Percentiles rank a stretch among this genome's conserved stretches.
Conservation (phyloP, 2,888 invertebrate genomes). For the Unio pictorum region DNA sequence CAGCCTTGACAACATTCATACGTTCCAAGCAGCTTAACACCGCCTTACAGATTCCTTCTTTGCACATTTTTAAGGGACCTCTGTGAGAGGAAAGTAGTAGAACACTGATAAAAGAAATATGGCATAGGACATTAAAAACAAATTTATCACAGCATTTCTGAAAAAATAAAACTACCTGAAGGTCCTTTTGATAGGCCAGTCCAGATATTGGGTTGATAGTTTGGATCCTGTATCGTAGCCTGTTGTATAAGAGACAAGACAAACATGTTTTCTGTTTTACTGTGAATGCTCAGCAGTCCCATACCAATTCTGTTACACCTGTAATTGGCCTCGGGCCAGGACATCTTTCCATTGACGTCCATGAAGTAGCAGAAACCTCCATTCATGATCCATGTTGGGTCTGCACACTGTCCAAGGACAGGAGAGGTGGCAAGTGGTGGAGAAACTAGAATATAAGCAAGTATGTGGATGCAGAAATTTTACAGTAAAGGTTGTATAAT, state of each 20-base stretch:
- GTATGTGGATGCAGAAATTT: no score
- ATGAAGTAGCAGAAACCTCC: constrained; percentile 44
- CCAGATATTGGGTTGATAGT: constrained; percentile 40
- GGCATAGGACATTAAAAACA: no score
- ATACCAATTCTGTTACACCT: constrained; percentile 39
- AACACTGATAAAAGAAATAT: no score
- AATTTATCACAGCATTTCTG: neutral
- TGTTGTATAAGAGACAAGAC: constrained; percentile 21
- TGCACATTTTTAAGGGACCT: no score
- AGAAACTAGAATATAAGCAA: no score
- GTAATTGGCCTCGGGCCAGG: constrained; percentile 52
- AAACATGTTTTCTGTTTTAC: constrained; percentile 30
- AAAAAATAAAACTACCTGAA: constrained; percentile 18
- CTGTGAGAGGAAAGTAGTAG: no score
- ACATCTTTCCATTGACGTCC: constrained; percentile 20
- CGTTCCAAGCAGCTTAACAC: no score
- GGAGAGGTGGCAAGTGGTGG: constrained; percentile 26
- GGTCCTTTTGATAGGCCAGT: constrained; percentile 40
- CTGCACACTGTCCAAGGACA: constrained; percentile 31
- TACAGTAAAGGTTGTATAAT: no score
- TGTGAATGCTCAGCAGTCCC: constrained; percentile 45
- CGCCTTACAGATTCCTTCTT: no score
- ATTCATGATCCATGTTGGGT: constrained; percentile 11
- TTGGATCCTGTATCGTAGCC: constrained; percentile 12
- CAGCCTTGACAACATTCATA: no score